Evolutionary conservation across 2,797 vertebrate genomes (phyloP).

Genomic region (Diplodus puntazzo): DNA sequence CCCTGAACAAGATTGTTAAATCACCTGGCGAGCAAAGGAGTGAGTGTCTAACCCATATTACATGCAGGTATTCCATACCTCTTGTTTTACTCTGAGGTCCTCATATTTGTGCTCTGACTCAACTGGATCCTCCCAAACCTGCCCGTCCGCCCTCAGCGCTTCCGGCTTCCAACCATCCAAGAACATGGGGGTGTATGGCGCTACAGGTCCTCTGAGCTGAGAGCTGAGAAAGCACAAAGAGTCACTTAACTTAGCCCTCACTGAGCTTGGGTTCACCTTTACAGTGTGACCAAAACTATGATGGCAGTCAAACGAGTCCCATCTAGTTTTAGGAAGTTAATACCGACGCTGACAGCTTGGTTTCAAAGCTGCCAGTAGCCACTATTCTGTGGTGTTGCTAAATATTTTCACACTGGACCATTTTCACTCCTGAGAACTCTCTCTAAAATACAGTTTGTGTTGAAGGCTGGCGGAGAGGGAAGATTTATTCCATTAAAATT

Average conservation of each 20-base stretch:
- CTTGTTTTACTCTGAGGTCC: conserved; percentile 74
- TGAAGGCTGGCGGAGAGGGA: neutral
- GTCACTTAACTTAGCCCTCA: neutral
- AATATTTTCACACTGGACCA: neutral
- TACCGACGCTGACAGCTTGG: neutral
- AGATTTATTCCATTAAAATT: neutral
- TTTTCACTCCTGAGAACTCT: neutral
- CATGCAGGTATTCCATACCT: conserved; percentile 69
- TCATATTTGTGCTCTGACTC: conserved; percentile 90
- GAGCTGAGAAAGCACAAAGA: conserved; percentile 60
- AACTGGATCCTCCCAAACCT: conserved; percentile 91
- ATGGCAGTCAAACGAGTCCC: neutral
- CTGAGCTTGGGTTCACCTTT: neutral
- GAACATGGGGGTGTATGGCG: conserved; percentile 87
- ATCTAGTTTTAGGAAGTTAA: neutral
- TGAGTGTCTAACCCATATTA: neutral
- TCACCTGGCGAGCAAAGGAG: conserved; percentile 2
- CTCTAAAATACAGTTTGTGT: neutral
- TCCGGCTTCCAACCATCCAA: conserved; percentile 88
- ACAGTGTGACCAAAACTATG: conserved; percentile 12
- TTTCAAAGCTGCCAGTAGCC: neutral
- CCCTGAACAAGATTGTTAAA: too few relatives aligned
- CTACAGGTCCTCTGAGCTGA: conserved; percentile 81
- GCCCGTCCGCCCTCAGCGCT: conserved; percentile 76
- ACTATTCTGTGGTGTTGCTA: neutral